Conservation (phyloP, 2,888 invertebrate genomes). For the Lutraria lutraria region DNA sequence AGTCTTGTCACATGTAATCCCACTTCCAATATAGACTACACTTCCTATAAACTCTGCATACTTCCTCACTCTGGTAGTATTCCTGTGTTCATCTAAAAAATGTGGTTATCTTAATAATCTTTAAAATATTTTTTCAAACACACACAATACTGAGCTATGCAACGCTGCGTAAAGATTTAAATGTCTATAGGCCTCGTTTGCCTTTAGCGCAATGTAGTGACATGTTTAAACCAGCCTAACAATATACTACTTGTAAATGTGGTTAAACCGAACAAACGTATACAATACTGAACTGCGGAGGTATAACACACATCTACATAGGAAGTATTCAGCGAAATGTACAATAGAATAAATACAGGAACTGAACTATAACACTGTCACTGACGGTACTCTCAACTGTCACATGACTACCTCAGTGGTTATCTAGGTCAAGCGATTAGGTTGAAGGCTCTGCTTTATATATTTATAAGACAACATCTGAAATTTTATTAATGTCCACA, state of each 20-base stretch:
- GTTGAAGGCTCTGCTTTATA: conserved; percentile 26
- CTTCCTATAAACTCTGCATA: conserved; percentile 32
- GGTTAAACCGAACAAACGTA: conserved; percentile 18
- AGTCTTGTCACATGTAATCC: conserved; percentile 16
- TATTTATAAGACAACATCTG: conserved; percentile 33
- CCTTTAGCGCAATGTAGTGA: conserved; percentile 47
- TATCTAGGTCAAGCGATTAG: conserved; percentile 49
- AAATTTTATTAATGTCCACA: conserved; percentile 34
- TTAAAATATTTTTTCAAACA: conserved; percentile 29
- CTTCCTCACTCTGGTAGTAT: conserved; percentile 23
- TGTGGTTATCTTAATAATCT: conserved; percentile 37
- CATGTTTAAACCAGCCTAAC: conserved; percentile 48
- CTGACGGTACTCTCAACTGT: conserved; percentile 19
- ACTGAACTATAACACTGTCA: conserved; percentile 65
- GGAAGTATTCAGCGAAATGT: conserved; percentile 53
- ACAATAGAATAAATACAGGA: conserved; percentile 52
- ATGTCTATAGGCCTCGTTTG: conserved; percentile 46
- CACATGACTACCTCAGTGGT: conserved; percentile 48
- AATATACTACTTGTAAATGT: conserved; percentile 10
- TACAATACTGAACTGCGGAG: conserved; percentile 42
- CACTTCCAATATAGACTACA: neutral
- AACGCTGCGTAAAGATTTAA: conserved; percentile 47
- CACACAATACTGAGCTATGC: conserved; percentile 35
- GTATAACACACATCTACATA: conserved; percentile 44
- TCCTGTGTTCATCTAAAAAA: conserved; percentile 22